phyloP scores from a whole-genome alignment of 2,888 invertebrate species.

The Spialia ferax region DNA sequence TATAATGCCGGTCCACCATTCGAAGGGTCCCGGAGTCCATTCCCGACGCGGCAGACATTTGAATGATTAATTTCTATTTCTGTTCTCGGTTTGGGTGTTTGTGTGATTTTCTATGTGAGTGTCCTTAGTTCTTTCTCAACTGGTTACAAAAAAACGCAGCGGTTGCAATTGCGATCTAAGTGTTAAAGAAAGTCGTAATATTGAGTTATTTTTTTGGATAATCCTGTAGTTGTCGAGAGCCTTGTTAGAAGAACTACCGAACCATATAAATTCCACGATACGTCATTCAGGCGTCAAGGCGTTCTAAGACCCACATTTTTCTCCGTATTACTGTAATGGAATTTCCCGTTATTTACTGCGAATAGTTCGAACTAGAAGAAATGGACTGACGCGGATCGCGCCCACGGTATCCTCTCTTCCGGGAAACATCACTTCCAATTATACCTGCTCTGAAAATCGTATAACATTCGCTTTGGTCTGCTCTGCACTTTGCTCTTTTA shows the following conservation, averaged over 20 bases:
- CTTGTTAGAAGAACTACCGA: not conserved
- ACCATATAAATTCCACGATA: not conserved
- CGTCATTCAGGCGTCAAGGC: not conserved
- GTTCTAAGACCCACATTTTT: constrained; percentile 12
- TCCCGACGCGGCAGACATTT: too few species aligned
- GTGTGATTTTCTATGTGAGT: too few species aligned
- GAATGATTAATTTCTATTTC: too few species aligned
- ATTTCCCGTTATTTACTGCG: constrained; percentile 24
- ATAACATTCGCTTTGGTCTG: not conserved
- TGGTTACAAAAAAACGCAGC: too few species aligned
- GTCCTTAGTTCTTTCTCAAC: too few species aligned
- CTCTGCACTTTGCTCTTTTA: not conserved
- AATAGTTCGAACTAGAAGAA: constrained; percentile 1
- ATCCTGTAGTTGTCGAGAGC: not conserved
- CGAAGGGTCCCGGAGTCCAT: too few species aligned
- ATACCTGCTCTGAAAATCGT: not conserved
- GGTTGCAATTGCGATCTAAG: too few species aligned
- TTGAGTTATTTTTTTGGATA: not conserved
- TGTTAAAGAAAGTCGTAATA: not conserved
- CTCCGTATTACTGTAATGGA: constrained; percentile 18
- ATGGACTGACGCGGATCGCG: not conserved
- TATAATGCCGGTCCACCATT: too few species aligned
- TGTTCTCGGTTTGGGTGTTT: too few species aligned
- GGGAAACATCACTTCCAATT: constrained; percentile 5
- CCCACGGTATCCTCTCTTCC: constrained; percentile 7